These are phyloP conservation scores for Lates calcarifer DNA, from an alignment of 2,113 vertebrate genomes.

Conservation along the genomic window DNA sequence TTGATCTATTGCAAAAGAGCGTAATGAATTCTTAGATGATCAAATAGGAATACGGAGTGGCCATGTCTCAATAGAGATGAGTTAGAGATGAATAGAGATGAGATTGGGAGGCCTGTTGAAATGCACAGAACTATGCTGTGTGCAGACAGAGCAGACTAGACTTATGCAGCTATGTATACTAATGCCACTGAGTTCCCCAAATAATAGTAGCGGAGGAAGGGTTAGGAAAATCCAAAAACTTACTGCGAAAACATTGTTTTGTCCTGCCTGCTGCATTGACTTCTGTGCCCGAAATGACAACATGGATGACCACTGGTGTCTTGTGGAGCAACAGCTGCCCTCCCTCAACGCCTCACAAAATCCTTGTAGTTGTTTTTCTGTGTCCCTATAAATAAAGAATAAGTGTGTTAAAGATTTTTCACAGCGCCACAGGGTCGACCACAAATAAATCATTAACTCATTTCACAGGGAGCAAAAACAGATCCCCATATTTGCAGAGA, in stretches of 20 bases:
- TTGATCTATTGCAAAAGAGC: slow-evolving; percentile 49
- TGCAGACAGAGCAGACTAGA: slow-evolving; percentile 54
- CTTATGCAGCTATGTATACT: slow-evolving; percentile 68
- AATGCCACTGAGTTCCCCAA: slow-evolving; percentile 59
- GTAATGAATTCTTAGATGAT: slow-evolving; percentile 59
- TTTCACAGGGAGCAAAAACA: slow-evolving; percentile 52
- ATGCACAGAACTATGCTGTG: slow-evolving; percentile 65
- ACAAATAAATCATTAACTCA: slow-evolving; percentile 75
- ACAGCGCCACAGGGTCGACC: slow-evolving; percentile 21
- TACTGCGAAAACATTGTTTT: slow-evolving; percentile 18
- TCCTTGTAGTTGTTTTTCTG: slow-evolving; percentile 35
- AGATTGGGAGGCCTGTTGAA: slow-evolving; percentile 65
- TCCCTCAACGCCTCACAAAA: slow-evolving; percentile 9
- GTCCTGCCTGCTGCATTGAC: slow-evolving; percentile 21
- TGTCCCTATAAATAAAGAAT: slow-evolving; percentile 60
- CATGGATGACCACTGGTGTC: slow-evolving; percentile 14
- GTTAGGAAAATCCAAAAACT: slow-evolving; percentile 9
- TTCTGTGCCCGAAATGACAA: slow-evolving; percentile 24
- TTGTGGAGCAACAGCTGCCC: not conserved
- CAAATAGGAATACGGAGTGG: slow-evolving; percentile 56
- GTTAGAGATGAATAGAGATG: slow-evolving; percentile 60
- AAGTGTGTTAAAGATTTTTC: slow-evolving; percentile 65
- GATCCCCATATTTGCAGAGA: slow-evolving; percentile 52
- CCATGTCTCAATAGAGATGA: slow-evolving; percentile 54
- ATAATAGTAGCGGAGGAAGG: slow-evolving; percentile 19